Evolutionary conservation across 2,113 vertebrate genomes (phyloP), one percentile per base, ranked within the genome.

Genomic region (Labeo rohita): DNA sequence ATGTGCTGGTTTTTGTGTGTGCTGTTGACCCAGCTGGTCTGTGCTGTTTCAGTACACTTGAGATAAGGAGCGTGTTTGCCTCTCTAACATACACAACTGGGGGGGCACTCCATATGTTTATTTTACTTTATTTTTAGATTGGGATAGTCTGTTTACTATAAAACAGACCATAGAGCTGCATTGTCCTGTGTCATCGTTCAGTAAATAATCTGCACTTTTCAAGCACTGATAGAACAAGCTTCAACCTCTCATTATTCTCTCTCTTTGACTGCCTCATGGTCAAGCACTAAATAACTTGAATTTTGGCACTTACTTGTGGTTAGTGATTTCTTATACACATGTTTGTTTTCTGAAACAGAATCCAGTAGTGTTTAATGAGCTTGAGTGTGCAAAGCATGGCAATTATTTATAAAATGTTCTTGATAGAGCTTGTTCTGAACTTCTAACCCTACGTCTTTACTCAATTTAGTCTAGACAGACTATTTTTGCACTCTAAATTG

Each of bases 11-110:
- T 34, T 81, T 6, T 13, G 72, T 76, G 80, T 84, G 65, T 84
- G 75, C 70, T 76, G 78, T 87, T 70, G 73, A 87, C 86, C 66
- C 75, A 87, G 86, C 86, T 83, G 81, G 73, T 28, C 18, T 65
- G 23, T 34, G n/a, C 43, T 49, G 56, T n/a, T 84, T 61, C 75
- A 78, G 52, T 70, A 78, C 45, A 68, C 65, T 80, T 39, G 50
- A 73, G 83, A 84, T 84, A 72, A 87, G 83, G 49, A 66, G 59
- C 16, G n/a, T 9, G 7, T 52, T 63, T 77, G 5, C 59, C 75
- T 34, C 61, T 54, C 34, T 54, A 65, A 68, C 59, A 54, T 15
- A 1, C 16, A 80, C 28, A n/a, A 59, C 28, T 45, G 21, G 34
- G 8, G 8, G 18, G 21, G 0, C 49, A 83, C 21, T 65, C 68